These are phyloP conservation scores for Diorhabda carinulata DNA, from an alignment of 1,140 invertebrate genomes.

Conservation along the genomic window DNA sequence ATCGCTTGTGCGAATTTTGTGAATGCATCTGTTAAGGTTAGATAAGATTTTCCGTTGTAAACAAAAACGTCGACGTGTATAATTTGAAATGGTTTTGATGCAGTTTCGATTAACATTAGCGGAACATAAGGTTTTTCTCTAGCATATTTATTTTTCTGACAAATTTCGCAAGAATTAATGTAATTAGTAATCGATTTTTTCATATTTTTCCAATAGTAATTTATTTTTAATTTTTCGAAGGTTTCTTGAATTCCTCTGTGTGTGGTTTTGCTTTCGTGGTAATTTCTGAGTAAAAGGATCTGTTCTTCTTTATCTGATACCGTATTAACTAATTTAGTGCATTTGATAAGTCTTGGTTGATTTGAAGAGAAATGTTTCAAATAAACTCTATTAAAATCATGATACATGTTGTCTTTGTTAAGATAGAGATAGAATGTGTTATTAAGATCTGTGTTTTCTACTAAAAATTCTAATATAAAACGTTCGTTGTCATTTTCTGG, in stretches of 20 bases:
- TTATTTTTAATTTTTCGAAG: constrained; percentile 21
- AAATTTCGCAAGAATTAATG: constrained; percentile 19
- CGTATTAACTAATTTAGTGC: constrained; percentile 17
- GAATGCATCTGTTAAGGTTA: background rate
- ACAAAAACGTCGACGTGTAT: background rate
- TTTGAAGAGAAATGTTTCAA: constrained; percentile 15
- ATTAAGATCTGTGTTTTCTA: constrained; percentile 10
- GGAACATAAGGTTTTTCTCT: background rate
- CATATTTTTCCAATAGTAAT: constrained; percentile 21
- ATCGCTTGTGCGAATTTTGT: constrained; percentile 1
- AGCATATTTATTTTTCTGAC: constrained; percentile 1
- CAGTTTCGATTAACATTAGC: background rate
- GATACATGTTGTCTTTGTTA: constrained; percentile 6
- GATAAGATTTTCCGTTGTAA: background rate
- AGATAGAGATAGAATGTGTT: constrained; percentile 20
- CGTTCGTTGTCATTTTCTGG: constrained; percentile 16
- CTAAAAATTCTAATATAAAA: constrained; percentile 17
- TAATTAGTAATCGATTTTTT: constrained; percentile 22
- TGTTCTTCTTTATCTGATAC: constrained; percentile 21
- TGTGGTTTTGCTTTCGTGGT: constrained; percentile 26
- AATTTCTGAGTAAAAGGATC: constrained; percentile 21
- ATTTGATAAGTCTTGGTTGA: constrained; percentile 16
- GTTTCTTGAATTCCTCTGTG: constrained; percentile 25
- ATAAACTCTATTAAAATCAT: constrained; percentile 21
- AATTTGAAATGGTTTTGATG: constrained; percentile 7